Evolutionary conservation across 2,797 vertebrate species (phyloP).

Genomic region (Sternarchorhynchus goeldii): DNA sequence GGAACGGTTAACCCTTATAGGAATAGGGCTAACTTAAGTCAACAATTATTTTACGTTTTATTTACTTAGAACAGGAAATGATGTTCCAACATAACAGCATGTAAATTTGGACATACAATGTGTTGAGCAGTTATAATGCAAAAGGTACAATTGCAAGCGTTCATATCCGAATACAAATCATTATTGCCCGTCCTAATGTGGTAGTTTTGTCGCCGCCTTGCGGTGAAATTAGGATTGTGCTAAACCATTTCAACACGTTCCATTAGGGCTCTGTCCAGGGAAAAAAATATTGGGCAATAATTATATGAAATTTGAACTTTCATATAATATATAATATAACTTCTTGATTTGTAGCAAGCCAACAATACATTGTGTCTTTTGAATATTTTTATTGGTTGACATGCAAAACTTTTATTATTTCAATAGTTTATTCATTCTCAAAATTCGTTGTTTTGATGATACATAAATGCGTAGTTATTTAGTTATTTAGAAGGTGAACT

Average conservation of each 20-base stretch:
- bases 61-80: no score
- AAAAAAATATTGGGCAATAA: no score
- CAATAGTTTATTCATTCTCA: no score
- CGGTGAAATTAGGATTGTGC: conserved; percentile 54
- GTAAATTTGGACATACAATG: background rate
- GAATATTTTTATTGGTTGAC: background rate
- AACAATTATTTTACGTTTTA: no score
- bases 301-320: no score
- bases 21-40: no score
- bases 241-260: background rate
- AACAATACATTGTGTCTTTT: background rate
- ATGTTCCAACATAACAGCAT: no score
- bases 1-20: no score
- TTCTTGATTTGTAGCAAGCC: background rate
- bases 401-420: background rate
- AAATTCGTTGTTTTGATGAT: conserved; percentile 1
- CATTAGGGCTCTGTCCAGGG: background rate
- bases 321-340: background rate
- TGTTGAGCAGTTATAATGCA: background rate
- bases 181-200: conserved; percentile 30
- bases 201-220: conserved; percentile 76
- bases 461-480: no score
- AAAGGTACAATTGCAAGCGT: conserved; percentile 9
- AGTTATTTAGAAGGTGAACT: no score
- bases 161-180: conserved; percentile 19